phyloP scores from a whole-genome alignment of 2,888 invertebrate genomes.

The Auanema sp. region DNA sequence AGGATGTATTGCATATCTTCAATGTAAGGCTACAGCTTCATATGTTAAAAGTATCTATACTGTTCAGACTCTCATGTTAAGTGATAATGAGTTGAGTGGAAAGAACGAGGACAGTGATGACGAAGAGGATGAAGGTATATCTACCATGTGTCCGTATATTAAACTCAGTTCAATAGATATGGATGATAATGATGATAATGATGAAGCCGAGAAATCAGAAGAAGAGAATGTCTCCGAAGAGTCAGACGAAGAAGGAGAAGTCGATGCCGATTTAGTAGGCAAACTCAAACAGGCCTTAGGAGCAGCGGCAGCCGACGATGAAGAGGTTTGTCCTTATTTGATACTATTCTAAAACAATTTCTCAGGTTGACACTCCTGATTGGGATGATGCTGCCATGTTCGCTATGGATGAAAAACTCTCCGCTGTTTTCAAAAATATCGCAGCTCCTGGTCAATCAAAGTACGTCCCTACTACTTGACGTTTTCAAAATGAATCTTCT shows the following conservation, averaged over 20 bases:
- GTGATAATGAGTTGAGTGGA: conserved; percentile 31
- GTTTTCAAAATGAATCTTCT: not conserved
- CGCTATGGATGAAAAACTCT: conserved; percentile 43
- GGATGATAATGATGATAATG: conserved; percentile 12
- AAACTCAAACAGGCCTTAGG: conserved; percentile 43
- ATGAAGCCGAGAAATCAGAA: conserved; percentile 13
- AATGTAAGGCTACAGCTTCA: conserved; percentile 22
- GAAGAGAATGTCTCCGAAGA: conserved; percentile 15
- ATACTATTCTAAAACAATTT: not conserved
- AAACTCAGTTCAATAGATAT: too few species aligned
- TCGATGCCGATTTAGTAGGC: conserved; percentile 39
- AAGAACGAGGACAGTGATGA: conserved; percentile 17
- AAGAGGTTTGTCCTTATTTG: conserved; percentile 4
- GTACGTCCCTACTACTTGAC: not conserved
- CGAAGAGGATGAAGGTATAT: conserved; percentile 4
- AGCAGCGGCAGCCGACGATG: conserved; percentile 34
- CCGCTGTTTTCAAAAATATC: conserved; percentile 39
- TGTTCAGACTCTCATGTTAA: conserved; percentile 31
- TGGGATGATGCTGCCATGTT: conserved; percentile 46
- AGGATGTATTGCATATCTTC: conserved; percentile 38
- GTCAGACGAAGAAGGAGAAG: conserved; percentile 14
- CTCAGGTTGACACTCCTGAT: conserved; percentile 23
- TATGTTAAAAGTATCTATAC: not conserved
- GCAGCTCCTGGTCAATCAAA: conserved; percentile 11
- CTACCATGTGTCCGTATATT: too few species aligned